Evolutionary conservation across 2,797 vertebrate species (phyloP).

Genomic region (Coluber constrictor): DNA sequence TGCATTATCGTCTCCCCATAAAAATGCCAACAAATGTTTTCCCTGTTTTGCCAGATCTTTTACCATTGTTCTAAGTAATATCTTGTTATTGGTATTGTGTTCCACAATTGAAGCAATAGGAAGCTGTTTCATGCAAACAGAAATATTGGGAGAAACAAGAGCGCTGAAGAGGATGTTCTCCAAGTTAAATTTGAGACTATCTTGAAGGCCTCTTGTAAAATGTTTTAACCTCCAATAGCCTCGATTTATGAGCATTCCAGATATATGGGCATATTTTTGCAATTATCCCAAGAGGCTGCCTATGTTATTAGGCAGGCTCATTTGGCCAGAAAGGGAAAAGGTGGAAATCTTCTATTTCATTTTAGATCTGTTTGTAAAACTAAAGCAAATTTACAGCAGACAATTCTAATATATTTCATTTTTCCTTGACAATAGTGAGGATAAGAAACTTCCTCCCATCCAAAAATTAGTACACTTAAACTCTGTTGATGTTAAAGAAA

Average conservation of each 20-base stretch:
- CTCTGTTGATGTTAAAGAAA: not conserved
- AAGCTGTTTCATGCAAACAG: constrained; percentile 40
- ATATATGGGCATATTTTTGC: not conserved
- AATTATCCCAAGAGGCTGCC: not conserved
- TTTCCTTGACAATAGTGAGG: not conserved
- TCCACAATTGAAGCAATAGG: not conserved
- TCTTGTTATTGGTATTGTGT: not conserved
- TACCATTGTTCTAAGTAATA: not conserved
- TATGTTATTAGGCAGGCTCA: constrained; percentile 17
- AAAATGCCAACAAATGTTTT: not conserved
- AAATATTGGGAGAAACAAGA: not conserved
- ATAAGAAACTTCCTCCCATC: not conserved
- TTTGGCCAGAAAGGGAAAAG: constrained; percentile 34
- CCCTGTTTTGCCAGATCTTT: not conserved
- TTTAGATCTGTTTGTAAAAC: not conserved
- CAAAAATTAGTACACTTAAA: not conserved
- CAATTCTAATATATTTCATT: not conserved
- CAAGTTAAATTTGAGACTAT: constrained; percentile 37
- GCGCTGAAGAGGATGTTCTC: not conserved
- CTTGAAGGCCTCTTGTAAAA: constrained; percentile 27
- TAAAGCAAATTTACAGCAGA: not conserved
- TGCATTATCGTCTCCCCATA: not conserved
- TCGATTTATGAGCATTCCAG: not conserved
- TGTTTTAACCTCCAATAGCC: not conserved
- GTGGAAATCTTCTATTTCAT: constrained; percentile 1